Conservation (phyloP, 2,888 invertebrate genomes). For the Lasioglossum oenotherae region DNA sequence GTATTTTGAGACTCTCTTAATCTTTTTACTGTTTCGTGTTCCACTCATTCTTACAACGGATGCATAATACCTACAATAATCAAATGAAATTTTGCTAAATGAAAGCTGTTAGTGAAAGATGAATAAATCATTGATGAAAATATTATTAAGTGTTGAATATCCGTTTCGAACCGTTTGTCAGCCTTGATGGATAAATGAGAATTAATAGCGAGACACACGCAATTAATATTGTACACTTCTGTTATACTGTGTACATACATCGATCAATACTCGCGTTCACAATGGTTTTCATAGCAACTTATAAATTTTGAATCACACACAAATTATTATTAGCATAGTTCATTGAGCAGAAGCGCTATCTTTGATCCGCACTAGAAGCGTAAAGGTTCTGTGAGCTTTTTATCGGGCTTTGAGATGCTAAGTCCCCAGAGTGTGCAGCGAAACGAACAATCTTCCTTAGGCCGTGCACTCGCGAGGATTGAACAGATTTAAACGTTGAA, state of each 20-base stretch:
- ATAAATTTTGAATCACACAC: background rate
- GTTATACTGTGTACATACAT: background rate
- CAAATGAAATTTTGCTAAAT: no score
- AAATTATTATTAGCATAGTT: background rate
- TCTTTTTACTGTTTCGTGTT: no score
- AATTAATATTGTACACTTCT: background rate
- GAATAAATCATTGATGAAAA: no score
- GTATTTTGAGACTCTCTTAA: no score
- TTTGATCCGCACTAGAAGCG: background rate
- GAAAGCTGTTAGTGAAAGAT: no score
- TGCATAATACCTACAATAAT: background rate
- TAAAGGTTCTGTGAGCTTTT: background rate
- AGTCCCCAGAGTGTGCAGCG: constrained; percentile 10
- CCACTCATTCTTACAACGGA: background rate
- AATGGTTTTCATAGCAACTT: background rate
- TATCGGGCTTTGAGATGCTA: constrained; percentile 15
- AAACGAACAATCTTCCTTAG: constrained; percentile 19
- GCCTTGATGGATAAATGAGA: background rate
- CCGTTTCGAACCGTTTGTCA: background rate
- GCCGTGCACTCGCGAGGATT: constrained; percentile 5
- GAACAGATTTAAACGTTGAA: constrained; percentile 19
- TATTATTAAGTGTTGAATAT: background rate
- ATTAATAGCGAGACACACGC: background rate
- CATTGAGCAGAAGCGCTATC: background rate
- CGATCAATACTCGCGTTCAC: no score